Base-by-base conservation (phyloP, 2,113 vertebrate genomes). In the Acinonyx jubatus region DNA sequence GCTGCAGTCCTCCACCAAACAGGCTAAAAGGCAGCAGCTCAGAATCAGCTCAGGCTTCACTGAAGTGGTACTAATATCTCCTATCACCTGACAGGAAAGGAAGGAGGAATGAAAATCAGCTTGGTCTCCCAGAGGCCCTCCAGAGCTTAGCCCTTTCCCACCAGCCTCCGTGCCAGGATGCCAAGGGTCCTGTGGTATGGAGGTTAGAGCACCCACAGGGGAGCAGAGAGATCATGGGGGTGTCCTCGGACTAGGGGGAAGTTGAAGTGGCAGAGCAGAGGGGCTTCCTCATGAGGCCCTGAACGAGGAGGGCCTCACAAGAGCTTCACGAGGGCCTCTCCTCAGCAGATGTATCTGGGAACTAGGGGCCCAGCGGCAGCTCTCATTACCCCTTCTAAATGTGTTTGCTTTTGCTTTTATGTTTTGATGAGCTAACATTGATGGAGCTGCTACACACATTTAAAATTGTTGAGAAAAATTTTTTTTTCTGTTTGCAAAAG, bases 1-100 rank as follows among this genome's bases (percentile, higher is more conserved):
- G 33, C 45, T 0, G 0, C 63, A 69, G 15, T 92, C 74, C 57
- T 91, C 65, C n/a, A 57, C 50, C 48, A 33, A n/a, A 48, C 0
- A 0, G 4, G 29, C 68, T 55, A 1, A 80, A 63, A 97, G 50
- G 36, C 86, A 41, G 65, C 52, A 61, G 2, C 82, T 94, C 45
- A 1, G 0, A 97, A 69, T 93, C 73, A 78, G 84, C 85, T 97
- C 33, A 0, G 69, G 48, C 81, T 83, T 93, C 94, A 63, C 89
- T 31, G 83, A 96, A 33, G 91, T 96, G 96, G 94, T 74, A 78
- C 91, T 96, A 95, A 97, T 84, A 55, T 85, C 76, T 96, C 89
- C 63, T 38, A 3, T 4, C 14, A 92, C 29, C 9, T 12, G 61
- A 95, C 66, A 31, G 74, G 81, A 91, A 45, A 96, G 27, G 63